Evolutionary conservation across 2,113 vertebrate genomes (phyloP).

Genomic region (Cyphomyrus plagiostoma): DNA sequence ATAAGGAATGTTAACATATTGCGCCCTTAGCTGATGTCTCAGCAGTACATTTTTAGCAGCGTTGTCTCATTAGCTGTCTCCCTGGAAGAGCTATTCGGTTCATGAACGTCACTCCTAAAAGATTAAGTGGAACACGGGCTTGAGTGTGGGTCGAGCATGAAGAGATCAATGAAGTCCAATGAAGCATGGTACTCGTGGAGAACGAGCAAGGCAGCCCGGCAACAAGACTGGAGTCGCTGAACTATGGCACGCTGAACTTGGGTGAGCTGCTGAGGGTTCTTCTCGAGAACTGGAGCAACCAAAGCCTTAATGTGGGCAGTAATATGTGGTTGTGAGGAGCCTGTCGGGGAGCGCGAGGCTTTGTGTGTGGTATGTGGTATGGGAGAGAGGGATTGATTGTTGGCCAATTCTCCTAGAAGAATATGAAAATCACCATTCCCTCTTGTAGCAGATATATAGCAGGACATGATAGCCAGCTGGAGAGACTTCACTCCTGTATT

Average conservation of each 20-base stretch:
- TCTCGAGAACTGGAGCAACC: not conserved
- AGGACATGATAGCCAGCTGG: conserved; percentile 33
- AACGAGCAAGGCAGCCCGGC: not conserved
- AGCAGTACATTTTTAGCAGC: not conserved
- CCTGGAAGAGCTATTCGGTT: not conserved
- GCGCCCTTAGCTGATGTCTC: not conserved
- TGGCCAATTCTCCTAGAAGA: conserved; percentile 8
- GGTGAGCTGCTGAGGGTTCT: not conserved
- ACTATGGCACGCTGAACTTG: not conserved
- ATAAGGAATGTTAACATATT: not conserved
- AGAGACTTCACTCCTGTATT: conserved; percentile 17
- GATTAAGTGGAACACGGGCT: not conserved
- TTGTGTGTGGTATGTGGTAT: conserved; percentile 12
- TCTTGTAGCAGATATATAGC: conserved; percentile 15
- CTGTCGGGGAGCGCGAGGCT: conserved; percentile 25
- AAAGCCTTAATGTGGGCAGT: not conserved
- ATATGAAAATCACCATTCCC: not conserved
- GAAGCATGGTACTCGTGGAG: not conserved
- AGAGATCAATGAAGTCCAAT: not conserved
- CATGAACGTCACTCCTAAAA: not conserved
- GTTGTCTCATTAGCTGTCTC: not conserved
- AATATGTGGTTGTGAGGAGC: conserved; percentile 11
- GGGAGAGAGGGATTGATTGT: not conserved
- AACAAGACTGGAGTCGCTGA: not conserved
- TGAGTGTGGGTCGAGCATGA: not conserved